Evolutionary conservation across 2,113 vertebrate species (phyloP).

Genomic region (Hemiscyllium ocellatum): DNA sequence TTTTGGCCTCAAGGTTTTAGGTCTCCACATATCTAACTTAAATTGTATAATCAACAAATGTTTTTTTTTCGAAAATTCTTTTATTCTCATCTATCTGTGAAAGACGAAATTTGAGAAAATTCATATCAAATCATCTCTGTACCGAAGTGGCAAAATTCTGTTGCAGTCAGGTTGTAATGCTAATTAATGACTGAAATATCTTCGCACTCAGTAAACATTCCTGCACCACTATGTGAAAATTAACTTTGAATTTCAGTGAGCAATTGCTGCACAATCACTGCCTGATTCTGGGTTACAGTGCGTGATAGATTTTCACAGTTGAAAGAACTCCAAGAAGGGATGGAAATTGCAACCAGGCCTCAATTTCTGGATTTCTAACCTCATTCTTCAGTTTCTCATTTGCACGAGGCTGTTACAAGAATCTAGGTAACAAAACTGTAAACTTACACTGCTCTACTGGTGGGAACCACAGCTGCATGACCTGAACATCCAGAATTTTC

Average conservation of each 20-base stretch:
- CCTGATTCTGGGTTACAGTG: background rate
- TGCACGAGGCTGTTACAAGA: no score
- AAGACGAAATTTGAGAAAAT: background rate
- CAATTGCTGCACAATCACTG: background rate
- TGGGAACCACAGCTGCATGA: no score
- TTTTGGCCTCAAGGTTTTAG: background rate
- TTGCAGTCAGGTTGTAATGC: background rate
- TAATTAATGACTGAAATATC: background rate
- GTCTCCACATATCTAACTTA: background rate
- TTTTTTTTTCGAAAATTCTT: background rate
- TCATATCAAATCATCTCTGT: background rate
- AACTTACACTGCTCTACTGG: no score
- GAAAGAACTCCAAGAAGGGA: no score
- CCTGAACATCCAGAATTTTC: no score
- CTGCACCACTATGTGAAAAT: background rate
- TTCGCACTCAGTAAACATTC: background rate
- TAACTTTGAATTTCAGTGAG: background rate
- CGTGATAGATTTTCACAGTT: no score
- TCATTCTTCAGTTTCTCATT: no score
- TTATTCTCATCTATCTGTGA: background rate
- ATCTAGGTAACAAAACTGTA: no score
- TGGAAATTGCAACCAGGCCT: no score
- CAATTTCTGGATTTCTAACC: no score
- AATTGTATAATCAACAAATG: background rate
- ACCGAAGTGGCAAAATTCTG: background rate